A percentile compares a stretch with the other conserved stretches of the same genome.
phyloP scores from a whole-genome alignment of 2,888 invertebrate species.

The Nomada lathburiana region DNA sequence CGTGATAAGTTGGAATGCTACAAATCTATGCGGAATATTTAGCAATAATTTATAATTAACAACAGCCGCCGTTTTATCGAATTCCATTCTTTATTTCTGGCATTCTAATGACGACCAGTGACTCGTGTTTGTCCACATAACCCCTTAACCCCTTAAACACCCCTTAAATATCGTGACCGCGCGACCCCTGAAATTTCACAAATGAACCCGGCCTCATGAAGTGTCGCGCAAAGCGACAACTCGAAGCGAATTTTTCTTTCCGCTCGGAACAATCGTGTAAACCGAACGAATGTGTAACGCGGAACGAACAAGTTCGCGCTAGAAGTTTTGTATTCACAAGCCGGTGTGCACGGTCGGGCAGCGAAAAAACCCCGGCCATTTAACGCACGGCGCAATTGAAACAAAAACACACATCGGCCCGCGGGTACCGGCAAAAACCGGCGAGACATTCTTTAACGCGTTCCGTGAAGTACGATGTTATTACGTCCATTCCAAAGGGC shows the following conservation, averaged over 20 bases:
- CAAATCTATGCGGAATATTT: too few species aligned
- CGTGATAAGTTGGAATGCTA: too few species aligned
- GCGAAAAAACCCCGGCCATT: not conserved
- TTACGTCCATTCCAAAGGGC: constrained; percentile 18
- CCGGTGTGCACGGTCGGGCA: not conserved
- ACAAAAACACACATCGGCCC: constrained; percentile 2
- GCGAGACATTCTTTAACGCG: constrained; percentile 6
- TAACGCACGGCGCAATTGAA: constrained; percentile 5
- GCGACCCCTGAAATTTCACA: not conserved
- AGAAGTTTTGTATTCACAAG: not conserved
- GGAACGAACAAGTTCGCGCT: not conserved
- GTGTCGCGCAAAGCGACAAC: too few species aligned
- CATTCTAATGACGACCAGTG: too few species aligned
- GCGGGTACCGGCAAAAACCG: not conserved
- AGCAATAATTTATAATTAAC: too few species aligned
- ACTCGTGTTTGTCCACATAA: too few species aligned
- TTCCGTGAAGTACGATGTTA: constrained; percentile 5
- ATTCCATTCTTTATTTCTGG: too few species aligned
- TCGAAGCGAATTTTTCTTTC: not conserved
- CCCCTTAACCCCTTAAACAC: too few species aligned
- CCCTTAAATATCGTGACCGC: too few species aligned
- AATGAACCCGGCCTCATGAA: too few species aligned
- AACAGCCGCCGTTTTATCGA: too few species aligned
- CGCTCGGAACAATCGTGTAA: not conserved
- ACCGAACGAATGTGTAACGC: not conserved